These are phyloP conservation scores for Acanthurus leucopareius DNA, from an alignment of 2,797 vertebrate genomes.

Conservation along the genomic window DNA sequence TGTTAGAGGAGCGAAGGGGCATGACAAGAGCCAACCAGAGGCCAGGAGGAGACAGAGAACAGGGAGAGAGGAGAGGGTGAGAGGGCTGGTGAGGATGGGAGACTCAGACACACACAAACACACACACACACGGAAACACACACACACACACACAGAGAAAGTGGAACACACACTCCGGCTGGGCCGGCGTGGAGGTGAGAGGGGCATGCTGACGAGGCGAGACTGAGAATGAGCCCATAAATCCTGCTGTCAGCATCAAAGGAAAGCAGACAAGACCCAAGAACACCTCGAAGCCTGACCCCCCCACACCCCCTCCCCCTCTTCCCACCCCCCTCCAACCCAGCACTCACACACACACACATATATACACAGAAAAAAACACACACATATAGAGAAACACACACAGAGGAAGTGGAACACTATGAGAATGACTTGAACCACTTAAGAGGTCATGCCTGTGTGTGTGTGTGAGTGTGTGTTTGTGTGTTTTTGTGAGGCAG, in stretches of 20 bases:
- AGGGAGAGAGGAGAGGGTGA: background rate
- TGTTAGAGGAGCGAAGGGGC: slow-evolving; percentile 53
- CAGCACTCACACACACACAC: slow-evolving; percentile 29
- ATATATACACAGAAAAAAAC: slow-evolving; percentile 10
- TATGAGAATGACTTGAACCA: slow-evolving; percentile 73
- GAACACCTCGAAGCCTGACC: slow-evolving; percentile 61
- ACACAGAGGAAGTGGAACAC: slow-evolving; percentile 58
- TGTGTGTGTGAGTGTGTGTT: slow-evolving; percentile 19
- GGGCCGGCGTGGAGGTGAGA: slow-evolving; percentile 72
- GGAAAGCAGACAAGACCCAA: slow-evolving; percentile 71
- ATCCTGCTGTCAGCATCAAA: slow-evolving; percentile 82
- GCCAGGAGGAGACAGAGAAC: slow-evolving; percentile 28
- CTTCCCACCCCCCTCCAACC: background rate
- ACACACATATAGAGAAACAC: slow-evolving; percentile 32
- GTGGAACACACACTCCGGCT: slow-evolving; percentile 52
- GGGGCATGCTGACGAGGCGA: slow-evolving; percentile 80
- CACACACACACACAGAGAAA: slow-evolving; percentile 54
- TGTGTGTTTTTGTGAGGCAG: slow-evolving; percentile 29
- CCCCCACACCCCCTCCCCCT: background rate
- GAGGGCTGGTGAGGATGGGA: background rate
- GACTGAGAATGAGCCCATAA: slow-evolving; percentile 80
- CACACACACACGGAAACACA: slow-evolving; percentile 47
- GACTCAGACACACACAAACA: slow-evolving; percentile 36
- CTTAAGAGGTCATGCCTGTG: slow-evolving; percentile 70
- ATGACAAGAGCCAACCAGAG: slow-evolving; percentile 55